Base-by-base conservation (phyloP, 2,888 invertebrate genomes). In the Cephalotes varians region DNA sequence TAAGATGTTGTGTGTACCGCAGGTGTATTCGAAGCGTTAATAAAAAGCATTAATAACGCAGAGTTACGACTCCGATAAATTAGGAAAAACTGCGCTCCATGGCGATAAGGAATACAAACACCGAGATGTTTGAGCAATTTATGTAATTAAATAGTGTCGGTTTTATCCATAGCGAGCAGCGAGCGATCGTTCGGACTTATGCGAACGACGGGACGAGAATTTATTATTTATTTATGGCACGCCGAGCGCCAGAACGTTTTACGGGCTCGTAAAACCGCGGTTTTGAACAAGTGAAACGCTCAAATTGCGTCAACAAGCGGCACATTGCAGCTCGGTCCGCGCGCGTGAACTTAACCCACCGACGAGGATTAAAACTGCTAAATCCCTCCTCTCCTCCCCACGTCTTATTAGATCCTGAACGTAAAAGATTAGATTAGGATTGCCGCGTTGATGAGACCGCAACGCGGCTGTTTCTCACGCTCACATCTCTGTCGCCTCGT, bases 251-350 rank as follows among this genome's bases (percentile, higher is more conserved):
- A 28, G 15, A 69, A 51, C n/a, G 28, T 40, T 69, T 72, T 77
- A 72, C 72, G 44, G 15, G 18, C 40, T 54, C 73, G 73, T 77
- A 72, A 77, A 77, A 15, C 18, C 54, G 72, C 40, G 77, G 72
- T 77, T 69, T 76, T 71, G 51, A 31, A 72, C 77, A 72, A 71
- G 72, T 56, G 18, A 77, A 51, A 72, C 31, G 40, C 71, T 77
- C 31, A 54, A 51, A 71, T 71, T 44, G 54, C 40, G 6, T 44
- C 40, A 40, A 31, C 54, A 34, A 34, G 9, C 28, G 18, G 37
- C 10, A 1, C 28, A n/a, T n/a, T n/a, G n/a, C n/a, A 15, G 12
- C 40, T 3, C 12, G 12, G 12, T 4, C 12, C 12, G 21, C 6
- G 25, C 34, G n/a, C 18, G 12, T 77, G 40, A 44, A 72, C 7